Percentiles rank a stretch among this genome's conserved stretches.
These are phyloP conservation scores for Podarcis muralis DNA, from an alignment of 2,113 vertebrate species.

Conservation along the genomic window DNA sequence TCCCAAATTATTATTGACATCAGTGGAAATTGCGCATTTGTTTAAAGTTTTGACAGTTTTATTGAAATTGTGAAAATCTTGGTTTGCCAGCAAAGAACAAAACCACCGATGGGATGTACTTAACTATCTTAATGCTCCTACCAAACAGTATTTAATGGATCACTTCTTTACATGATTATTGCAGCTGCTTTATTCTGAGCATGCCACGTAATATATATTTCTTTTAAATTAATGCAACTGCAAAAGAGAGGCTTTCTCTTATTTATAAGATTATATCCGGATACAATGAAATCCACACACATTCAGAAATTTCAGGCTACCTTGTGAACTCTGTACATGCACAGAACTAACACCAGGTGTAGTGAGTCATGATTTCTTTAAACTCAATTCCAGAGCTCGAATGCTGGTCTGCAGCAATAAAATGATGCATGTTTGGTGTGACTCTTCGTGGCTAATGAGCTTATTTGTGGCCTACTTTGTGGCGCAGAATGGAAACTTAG, in stretches of 20 bases:
- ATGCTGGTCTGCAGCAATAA: neutral
- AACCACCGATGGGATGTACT: neutral
- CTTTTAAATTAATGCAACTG: neutral
- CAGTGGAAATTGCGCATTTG: neutral
- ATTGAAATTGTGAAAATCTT: constrained; percentile 1
- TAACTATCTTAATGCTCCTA: neutral
- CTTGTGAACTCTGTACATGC: neutral
- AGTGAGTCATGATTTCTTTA: neutral
- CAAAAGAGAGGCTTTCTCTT: neutral
- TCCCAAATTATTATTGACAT: neutral
- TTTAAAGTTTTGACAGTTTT: constrained; percentile 21
- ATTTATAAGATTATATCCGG: neutral
- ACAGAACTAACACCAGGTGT: neutral
- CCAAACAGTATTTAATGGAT: constrained; percentile 23
- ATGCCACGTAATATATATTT: neutral
- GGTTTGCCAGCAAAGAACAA: neutral
- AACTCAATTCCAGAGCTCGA: neutral
- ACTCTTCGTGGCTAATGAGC: neutral
- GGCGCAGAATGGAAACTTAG: neutral
- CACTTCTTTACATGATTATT: neutral
- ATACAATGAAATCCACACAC: neutral
- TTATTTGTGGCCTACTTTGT: neutral
- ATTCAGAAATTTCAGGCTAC: neutral
- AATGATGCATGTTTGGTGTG: neutral
- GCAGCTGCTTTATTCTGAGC: constrained; percentile 2